These are phyloP conservation scores for Ambastaia sidthimunki DNA, from an alignment of 2,797 vertebrate genomes.

Conservation along the genomic window DNA sequence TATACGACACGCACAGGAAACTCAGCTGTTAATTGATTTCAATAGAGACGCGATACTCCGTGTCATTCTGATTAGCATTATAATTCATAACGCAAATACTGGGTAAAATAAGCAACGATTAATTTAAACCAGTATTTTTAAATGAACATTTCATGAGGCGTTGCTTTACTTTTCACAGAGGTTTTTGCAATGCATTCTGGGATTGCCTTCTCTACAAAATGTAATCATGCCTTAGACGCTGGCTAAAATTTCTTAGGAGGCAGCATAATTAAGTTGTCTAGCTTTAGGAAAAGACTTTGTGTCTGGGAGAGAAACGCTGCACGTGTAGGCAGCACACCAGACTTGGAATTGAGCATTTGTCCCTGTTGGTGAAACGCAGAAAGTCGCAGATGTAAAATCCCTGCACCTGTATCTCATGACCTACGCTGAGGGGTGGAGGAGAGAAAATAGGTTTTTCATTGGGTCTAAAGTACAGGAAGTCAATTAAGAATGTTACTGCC, in stretches of 20 bases:
- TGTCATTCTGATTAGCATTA: neutral
- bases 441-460: conserved; percentile 12
- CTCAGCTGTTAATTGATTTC: neutral
- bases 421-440: neutral
- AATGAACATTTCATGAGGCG: neutral
- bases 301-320: neutral
- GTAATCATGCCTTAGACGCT: neutral
- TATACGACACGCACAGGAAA: neutral
- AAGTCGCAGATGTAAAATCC: neutral
- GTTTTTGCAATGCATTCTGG: neutral
- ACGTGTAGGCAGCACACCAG: neutral
- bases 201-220: neutral
- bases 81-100: neutral
- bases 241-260: neutral
- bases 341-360: neutral
- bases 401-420: conserved; percentile 60
- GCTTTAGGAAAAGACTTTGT: neutral
- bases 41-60: neutral
- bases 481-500: neutral
- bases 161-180: neutral
- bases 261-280: neutral
- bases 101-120: neutral
- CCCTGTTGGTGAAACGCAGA: neutral
- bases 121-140: neutral
- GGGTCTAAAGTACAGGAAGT: neutral